Evolutionary conservation across 2,888 invertebrate genomes (phyloP).

Genomic region (Pollenia griseotomentosa): DNA sequence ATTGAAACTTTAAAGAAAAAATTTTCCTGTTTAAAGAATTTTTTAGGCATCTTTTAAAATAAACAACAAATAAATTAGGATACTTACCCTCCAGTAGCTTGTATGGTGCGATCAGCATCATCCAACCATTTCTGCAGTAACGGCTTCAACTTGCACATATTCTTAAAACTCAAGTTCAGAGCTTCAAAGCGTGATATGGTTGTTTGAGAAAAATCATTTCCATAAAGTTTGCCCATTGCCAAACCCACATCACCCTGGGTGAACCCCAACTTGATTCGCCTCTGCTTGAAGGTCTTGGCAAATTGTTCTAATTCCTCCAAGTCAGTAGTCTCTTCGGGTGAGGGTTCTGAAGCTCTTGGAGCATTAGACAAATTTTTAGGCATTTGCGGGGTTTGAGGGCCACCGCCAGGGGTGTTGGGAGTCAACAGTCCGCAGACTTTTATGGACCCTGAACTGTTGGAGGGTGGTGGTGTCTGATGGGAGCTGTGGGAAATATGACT

Average conservation of each 20-base stretch:
- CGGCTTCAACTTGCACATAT: slow-evolving; percentile 99
- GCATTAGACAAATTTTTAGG: slow-evolving; percentile 85
- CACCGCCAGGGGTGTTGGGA: slow-evolving; percentile 85
- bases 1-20: no score
- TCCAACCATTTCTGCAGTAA: slow-evolving; percentile 98
- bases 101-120: slow-evolving; percentile 94
- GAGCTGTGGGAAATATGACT: slow-evolving; percentile 64
- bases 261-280: slow-evolving; percentile 98
- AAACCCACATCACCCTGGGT: slow-evolving; percentile 99
- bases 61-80: background rate
- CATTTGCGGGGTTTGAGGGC: slow-evolving; percentile 85
- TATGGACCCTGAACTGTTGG: slow-evolving; percentile 79
- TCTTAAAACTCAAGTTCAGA: slow-evolving; percentile 98
- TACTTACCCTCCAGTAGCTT: slow-evolving; percentile 87
- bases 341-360: slow-evolving; percentile 91
- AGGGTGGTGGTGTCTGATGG: slow-evolving; percentile 85
- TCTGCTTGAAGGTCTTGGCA: slow-evolving; percentile 98
- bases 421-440: slow-evolving; percentile 85
- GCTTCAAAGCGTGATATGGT: slow-evolving; percentile 99
- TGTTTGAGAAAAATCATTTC: slow-evolving; percentile 99
- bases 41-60: background rate
- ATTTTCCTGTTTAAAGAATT: no score
- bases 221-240: slow-evolving; percentile 99
- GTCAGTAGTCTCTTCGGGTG: slow-evolving; percentile 97
- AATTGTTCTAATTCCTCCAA: slow-evolving; percentile 99